These are phyloP conservation scores for Stigmatopora nigra DNA, from an alignment of 2,113 vertebrate genomes.

Conservation along the genomic window DNA sequence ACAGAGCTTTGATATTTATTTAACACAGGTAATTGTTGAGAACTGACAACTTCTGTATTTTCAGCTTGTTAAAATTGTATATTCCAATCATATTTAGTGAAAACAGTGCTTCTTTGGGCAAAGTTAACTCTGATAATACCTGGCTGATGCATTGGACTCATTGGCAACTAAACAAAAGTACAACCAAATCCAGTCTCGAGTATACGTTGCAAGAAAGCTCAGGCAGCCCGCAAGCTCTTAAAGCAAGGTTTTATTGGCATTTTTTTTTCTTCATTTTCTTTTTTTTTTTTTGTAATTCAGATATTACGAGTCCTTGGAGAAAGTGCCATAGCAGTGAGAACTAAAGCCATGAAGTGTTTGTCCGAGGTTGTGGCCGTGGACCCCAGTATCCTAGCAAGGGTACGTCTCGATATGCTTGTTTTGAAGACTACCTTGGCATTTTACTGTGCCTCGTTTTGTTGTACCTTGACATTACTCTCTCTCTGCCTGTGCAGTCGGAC, in stretches of 20 bases:
- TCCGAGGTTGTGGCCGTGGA: slow-evolving; percentile 98
- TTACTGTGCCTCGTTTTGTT: not conserved
- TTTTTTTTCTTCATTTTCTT: not conserved
- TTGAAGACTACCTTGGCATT: not conserved
- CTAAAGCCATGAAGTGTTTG: slow-evolving; percentile 99
- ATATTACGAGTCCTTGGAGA: slow-evolving; percentile 98
- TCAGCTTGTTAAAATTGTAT: not conserved
- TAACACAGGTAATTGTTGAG: slow-evolving; percentile 83
- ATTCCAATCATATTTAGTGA: not conserved
- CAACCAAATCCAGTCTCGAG: not conserved
- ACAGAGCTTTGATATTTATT: slow-evolving; percentile 99
- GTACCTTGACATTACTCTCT: not conserved
- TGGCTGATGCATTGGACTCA: not conserved
- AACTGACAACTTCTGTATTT: not conserved
- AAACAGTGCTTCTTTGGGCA: not conserved
- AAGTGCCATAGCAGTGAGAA: slow-evolving; percentile 98
- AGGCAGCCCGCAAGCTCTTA: too few relatives aligned
- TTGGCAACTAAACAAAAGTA: not conserved
- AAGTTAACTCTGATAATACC: not conserved
- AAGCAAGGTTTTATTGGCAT: not conserved
- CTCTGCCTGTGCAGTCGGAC: slow-evolving; percentile 73
- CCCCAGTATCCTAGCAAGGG: slow-evolving; percentile 96
- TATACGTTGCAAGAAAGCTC: not conserved
- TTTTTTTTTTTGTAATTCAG: slow-evolving; percentile 66
- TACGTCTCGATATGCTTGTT: slow-evolving; percentile 53